phyloP scores from a whole-genome alignment of 2,797 vertebrate genomes.

The Labeo calbasu region DNA sequence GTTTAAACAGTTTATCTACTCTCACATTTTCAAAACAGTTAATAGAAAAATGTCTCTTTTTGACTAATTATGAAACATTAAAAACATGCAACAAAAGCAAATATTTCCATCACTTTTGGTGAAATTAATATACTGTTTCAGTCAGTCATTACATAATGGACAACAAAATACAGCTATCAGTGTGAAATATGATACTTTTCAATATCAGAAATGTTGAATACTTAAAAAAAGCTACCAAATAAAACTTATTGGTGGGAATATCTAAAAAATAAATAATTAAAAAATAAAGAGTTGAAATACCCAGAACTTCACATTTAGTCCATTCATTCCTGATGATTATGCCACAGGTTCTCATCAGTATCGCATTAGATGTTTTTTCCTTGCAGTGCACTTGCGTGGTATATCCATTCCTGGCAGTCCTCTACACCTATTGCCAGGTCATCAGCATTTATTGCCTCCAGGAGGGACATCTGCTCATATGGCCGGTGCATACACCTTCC shows the following conservation, averaged over 20 bases:
- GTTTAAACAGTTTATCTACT: no score
- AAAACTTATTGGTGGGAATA: neutral
- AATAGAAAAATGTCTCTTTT: no score
- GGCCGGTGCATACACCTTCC: neutral
- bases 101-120: no score
- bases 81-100: no score
- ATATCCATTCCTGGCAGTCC: neutral
- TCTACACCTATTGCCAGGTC: neutral
- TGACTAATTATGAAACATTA: no score
- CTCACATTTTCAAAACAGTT: no score
- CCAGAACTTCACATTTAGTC: neutral
- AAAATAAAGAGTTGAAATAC: neutral
- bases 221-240: neutral
- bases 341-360: neutral
- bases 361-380: neutral
- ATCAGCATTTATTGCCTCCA: neutral
- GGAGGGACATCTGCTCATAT: neutral
- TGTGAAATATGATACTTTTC: neutral
- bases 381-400: neutral
- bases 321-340: neutral
- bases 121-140: no score
- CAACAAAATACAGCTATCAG: slow-evolving; percentile 10
- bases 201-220: neutral
- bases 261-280: neutral
- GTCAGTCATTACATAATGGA: neutral